phyloP scores from a whole-genome alignment of 2,113 vertebrate genomes.

The Casuarius casuarius region DNA sequence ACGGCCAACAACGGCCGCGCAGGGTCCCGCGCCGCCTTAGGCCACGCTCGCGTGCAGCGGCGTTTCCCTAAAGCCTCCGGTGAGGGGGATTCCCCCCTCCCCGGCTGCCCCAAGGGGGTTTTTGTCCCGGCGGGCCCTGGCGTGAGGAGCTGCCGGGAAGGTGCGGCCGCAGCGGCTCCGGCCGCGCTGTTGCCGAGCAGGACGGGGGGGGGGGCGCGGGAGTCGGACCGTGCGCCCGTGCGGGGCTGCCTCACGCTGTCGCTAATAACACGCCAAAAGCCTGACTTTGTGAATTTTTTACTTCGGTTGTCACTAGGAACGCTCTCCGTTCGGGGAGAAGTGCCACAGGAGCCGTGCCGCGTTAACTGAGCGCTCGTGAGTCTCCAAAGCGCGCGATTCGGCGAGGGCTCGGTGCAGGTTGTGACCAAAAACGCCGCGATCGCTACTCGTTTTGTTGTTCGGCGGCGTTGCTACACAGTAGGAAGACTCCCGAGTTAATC shows the following conservation, averaged over 20 bases:
- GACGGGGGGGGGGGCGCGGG: background rate
- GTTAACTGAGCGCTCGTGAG: no score
- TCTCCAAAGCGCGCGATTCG: no score
- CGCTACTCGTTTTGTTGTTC: rapidly evolving
- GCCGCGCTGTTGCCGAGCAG: background rate
- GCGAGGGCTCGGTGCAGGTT: no score
- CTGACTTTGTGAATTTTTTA: background rate
- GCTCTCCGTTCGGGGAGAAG: background rate
- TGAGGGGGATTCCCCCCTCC: background rate
- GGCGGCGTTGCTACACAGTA: background rate
- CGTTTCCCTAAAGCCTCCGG: background rate
- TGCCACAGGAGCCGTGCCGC: no score
- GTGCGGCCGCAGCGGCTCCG: no score
- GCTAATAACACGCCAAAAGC: rapidly evolving
- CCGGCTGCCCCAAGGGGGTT: background rate
- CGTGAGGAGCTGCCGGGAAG: no score
- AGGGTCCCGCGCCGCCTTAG: background rate
- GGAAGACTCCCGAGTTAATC: background rate
- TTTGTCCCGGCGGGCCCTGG: no score
- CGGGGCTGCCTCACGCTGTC: background rate
- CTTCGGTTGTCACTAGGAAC: rapidly evolving
- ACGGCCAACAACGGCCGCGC: no score
- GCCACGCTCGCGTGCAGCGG: background rate
- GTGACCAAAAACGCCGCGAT: rapidly evolving
- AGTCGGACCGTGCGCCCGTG: background rate